A percentile compares a stretch with the other conserved stretches of the same genome.
Evolutionary conservation across 2,888 invertebrate genomes (phyloP).

Genomic region (Hyalella azteca): DNA sequence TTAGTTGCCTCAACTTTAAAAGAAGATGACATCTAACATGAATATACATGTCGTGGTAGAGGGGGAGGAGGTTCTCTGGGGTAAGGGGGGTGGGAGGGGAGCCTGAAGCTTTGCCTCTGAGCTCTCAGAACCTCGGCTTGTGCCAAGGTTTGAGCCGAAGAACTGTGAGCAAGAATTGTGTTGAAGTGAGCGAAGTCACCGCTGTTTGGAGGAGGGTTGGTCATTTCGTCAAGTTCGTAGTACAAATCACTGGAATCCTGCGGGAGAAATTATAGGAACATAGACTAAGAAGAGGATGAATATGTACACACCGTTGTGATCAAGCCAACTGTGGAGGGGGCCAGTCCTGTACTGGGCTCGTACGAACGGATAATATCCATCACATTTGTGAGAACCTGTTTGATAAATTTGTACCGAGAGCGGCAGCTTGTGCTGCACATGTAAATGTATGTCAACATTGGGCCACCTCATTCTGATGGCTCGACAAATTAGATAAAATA

Average conservation of each 20-base stretch:
- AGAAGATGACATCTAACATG: too few species aligned
- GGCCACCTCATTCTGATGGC: too few species aligned
- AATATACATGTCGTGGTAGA: background rate
- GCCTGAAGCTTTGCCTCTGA: conserved; percentile 3
- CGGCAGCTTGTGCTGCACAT: too few species aligned
- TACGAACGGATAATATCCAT: too few species aligned
- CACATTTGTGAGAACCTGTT: too few species aligned
- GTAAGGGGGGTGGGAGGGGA: conserved; percentile 17
- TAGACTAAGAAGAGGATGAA: conserved; percentile 13
- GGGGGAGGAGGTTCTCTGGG: conserved; percentile 28
- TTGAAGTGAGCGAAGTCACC: conserved; percentile 16
- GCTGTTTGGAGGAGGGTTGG: conserved; percentile 8
- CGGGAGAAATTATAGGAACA: conserved; percentile 5
- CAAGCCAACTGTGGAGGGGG: too few species aligned
- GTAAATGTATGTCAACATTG: too few species aligned
- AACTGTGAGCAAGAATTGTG: background rate
- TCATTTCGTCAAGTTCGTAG: conserved; percentile 44
- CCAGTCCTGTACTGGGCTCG: too few species aligned
- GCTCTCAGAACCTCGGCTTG: background rate
- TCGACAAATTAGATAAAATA: too few species aligned
- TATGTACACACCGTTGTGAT: too few species aligned
- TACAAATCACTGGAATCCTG: conserved; percentile 43
- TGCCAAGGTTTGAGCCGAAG: background rate
- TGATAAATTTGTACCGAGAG: too few species aligned
- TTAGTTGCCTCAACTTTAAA: too few species aligned